Evolutionary conservation across 2,888 invertebrate species (phyloP).

Genomic region (Melinopterus prodromus): DNA sequence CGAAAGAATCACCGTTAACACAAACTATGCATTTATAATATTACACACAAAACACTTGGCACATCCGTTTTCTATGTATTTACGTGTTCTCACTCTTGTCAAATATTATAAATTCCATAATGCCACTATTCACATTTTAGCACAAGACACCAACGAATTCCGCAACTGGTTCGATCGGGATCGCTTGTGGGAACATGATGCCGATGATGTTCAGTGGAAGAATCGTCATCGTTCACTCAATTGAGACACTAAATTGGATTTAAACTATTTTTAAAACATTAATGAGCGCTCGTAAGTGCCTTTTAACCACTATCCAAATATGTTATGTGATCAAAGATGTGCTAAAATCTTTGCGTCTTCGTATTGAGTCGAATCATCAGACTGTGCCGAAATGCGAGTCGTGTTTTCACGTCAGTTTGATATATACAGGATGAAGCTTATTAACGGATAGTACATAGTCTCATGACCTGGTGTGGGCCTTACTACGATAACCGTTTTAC

Average conservation of each 20-base stretch:
- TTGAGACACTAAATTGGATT: neutral
- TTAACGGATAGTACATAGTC: neutral
- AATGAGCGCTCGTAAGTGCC: neutral
- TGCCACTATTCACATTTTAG: neutral
- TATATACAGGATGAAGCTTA: neutral
- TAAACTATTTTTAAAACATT: neutral
- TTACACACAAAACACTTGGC: neutral
- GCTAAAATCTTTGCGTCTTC: neutral
- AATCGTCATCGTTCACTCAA: neutral
- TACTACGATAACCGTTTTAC: conserved; percentile 4
- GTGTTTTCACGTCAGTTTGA: neutral
- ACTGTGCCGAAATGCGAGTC: neutral
- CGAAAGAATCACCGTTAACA: neutral
- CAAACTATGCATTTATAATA: neutral
- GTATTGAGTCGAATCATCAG: neutral
- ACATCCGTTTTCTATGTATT: neutral
- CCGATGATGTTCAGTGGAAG: neutral
- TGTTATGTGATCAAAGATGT: neutral
- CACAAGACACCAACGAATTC: neutral
- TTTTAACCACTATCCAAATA: neutral
- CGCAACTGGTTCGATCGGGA: neutral
- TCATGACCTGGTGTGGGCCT: neutral
- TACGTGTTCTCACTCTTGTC: neutral
- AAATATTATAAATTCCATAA: neutral
- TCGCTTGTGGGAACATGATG: neutral